Conservation (phyloP, 2,797 vertebrate species). For the Myotis findleyi region DNA sequence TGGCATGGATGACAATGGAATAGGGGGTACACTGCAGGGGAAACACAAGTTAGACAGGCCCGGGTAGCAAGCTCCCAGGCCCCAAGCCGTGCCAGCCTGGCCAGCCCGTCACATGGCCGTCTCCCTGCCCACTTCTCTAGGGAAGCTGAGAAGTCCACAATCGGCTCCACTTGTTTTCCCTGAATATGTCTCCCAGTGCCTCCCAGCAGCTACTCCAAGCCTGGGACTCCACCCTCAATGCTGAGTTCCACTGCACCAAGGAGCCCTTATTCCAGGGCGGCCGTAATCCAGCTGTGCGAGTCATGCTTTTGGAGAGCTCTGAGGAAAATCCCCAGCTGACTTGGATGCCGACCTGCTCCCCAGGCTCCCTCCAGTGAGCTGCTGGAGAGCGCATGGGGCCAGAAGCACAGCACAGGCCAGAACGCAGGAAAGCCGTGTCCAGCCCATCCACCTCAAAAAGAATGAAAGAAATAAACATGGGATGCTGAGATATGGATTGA, state of each 20-base stretch:
- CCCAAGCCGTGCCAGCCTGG: neutral
- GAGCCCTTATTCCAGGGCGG: neutral
- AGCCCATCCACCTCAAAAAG: neutral
- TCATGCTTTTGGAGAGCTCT: conserved; percentile 69
- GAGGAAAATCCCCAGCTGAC: conserved; percentile 78
- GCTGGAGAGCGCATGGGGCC: neutral
- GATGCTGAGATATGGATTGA: neutral
- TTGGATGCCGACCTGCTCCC: neutral
- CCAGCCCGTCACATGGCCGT: neutral
- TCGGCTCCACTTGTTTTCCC: neutral
- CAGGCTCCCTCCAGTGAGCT: neutral
- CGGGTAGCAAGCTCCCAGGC: neutral
- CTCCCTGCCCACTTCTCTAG: neutral
- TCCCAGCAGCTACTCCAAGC: neutral
- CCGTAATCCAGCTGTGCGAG: conserved; percentile 53
- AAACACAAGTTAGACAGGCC: neutral
- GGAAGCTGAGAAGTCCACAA: neutral
- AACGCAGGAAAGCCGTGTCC: rapidly evolving
- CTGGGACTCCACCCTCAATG: neutral
- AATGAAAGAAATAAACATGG: neutral
- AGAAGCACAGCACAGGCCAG: neutral
- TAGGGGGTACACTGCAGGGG: neutral
- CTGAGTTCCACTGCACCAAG: neutral
- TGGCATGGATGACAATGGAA: neutral
- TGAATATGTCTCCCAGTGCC: neutral